Evolutionary conservation across 2,888 invertebrate genomes (phyloP).

Genomic region (Apoda limacodes): DNA sequence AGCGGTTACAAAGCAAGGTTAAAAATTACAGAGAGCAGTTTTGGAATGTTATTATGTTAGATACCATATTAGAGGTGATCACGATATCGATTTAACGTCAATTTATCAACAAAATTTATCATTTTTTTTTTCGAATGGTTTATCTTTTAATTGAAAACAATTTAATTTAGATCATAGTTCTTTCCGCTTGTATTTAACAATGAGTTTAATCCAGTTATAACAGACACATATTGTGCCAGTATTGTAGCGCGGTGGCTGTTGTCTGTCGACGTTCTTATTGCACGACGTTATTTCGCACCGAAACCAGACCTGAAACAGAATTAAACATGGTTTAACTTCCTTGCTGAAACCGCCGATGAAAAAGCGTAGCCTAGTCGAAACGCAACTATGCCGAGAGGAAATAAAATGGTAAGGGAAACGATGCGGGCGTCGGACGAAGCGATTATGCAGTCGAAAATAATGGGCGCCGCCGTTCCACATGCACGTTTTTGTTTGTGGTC

Average conservation of each 20-base stretch:
- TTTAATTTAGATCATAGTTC: conserved; percentile 50
- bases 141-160: conserved; percentile 44
- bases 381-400: conserved; percentile 63
- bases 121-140: conserved; percentile 21
- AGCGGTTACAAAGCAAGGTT: no score
- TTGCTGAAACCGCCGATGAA: conserved; percentile 40
- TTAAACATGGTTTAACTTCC: conserved; percentile 68
- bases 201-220: conserved; percentile 67
- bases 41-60: no score
- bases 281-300: conserved; percentile 47
- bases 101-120: no score
- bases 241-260: conserved; percentile 62
- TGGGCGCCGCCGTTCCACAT: conserved; percentile 66
- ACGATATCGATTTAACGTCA: no score
- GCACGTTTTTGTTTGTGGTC: conserved; percentile 70
- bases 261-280: conserved; percentile 61
- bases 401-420: conserved; percentile 68
- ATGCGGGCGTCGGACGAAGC: conserved; percentile 69
- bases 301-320: conserved; percentile 65
- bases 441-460: conserved; percentile 71
- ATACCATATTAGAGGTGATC: no score
- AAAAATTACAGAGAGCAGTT: no score
- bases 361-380: conserved; percentile 61
- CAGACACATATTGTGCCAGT: conserved; percentile 62
- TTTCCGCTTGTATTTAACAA: conserved; percentile 60